These are phyloP conservation scores for Myotis vivesi DNA, from an alignment of 2,797 vertebrate species.

Conservation along the genomic window DNA sequence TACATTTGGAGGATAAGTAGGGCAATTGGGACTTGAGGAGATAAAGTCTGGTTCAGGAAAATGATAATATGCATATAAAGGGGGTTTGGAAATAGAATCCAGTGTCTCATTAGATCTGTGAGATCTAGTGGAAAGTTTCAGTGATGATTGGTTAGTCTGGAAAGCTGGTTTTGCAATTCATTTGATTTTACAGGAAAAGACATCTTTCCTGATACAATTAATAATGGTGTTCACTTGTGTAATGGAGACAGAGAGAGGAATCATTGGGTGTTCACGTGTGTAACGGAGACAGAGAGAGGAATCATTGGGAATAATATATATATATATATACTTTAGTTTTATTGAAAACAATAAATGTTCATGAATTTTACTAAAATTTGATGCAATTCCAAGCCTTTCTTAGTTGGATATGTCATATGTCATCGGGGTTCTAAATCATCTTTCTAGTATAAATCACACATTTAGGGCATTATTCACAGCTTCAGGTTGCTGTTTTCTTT, in stretches of 20 bases:
- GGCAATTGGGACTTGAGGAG: not conserved
- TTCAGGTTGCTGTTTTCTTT: not conserved
- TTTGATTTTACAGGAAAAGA: not conserved
- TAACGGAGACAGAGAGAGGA: not conserved
- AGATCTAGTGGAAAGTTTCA: not conserved
- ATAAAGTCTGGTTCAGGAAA: not conserved
- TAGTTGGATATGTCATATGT: not conserved
- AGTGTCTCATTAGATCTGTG: not conserved
- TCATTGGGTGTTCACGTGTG: not conserved
- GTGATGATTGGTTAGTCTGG: not conserved
- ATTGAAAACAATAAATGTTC: slow-evolving; percentile 22
- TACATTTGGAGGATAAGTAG: not conserved
- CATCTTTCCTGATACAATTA: not conserved
- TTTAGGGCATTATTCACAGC: not conserved
- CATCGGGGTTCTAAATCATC: not conserved
- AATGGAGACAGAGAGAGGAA: not conserved
- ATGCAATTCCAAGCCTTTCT: not conserved
- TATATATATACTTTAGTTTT: not conserved
- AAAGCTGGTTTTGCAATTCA: not conserved
- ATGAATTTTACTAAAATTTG: not conserved
- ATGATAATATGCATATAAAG: not conserved
- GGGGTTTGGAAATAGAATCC: not conserved
- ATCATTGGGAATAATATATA: not conserved
- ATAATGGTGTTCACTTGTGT: not conserved
- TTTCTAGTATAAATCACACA: not conserved